These are phyloP conservation scores for Macrophya alboannulata DNA, from an alignment of 2,888 invertebrate genomes.

Conservation along the genomic window DNA sequence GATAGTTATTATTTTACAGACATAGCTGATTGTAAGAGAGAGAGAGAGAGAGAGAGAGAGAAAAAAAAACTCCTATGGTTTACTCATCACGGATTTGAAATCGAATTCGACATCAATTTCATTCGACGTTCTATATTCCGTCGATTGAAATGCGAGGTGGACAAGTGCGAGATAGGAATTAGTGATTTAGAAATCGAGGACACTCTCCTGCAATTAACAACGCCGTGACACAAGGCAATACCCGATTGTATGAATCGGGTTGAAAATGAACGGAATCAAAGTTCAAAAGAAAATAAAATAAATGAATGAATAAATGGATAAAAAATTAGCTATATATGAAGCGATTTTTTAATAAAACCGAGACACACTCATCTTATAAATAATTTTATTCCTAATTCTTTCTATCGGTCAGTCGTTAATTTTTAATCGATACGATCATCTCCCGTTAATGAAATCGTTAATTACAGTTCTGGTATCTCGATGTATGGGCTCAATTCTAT, in stretches of 20 bases:
- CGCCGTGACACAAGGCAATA: background rate
- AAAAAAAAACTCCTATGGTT: background rate
- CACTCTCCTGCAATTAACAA: conserved; percentile 45
- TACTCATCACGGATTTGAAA: conserved; percentile 55
- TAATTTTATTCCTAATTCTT: background rate
- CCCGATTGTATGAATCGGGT: background rate
- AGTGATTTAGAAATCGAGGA: conserved; percentile 56
- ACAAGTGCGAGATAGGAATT: conserved; percentile 46
- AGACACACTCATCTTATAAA: background rate
- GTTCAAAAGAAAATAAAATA: background rate
- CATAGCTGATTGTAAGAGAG: no score
- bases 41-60: no score
- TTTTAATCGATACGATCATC: background rate
- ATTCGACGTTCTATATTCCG: conserved; percentile 43
- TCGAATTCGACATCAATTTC: conserved; percentile 55
- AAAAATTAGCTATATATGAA: no score
- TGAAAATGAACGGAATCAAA: background rate
- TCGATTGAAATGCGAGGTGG: conserved; percentile 52
- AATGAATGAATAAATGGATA: background rate
- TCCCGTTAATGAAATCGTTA: background rate
- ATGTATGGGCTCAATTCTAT: background rate
- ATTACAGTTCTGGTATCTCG: background rate
- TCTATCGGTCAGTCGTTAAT: background rate
- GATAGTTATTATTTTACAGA: background rate
- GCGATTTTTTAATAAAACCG: background rate